Conservation (phyloP, 2,113 vertebrate species). For the Cyprinodon variegatus region DNA sequence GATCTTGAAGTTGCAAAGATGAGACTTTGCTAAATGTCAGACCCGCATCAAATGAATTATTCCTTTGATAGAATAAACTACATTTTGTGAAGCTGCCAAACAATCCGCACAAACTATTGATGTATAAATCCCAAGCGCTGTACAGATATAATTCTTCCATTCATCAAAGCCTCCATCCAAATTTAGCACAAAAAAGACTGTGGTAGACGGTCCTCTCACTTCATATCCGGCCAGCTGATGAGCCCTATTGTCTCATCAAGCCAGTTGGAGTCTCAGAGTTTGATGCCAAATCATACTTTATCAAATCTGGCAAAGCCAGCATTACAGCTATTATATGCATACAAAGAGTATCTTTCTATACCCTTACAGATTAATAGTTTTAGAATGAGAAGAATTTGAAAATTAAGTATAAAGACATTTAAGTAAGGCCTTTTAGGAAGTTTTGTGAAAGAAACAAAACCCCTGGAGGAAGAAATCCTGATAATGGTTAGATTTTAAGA, state of each 20-base stretch:
- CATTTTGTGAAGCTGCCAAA: not conserved
- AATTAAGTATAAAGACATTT: not conserved
- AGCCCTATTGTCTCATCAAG: slow-evolving; percentile 9
- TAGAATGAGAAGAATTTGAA: not conserved
- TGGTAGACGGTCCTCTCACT: slow-evolving; percentile 7
- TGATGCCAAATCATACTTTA: slow-evolving; percentile 3
- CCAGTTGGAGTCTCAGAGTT: slow-evolving; percentile 4
- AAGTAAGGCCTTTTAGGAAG: not conserved
- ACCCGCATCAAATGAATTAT: not conserved
- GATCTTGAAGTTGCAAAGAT: slow-evolving; percentile 2
- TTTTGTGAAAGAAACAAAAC: not conserved
- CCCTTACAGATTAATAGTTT: not conserved
- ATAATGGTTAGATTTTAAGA: not conserved
- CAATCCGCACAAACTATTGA: not conserved
- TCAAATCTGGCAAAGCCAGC: slow-evolving; percentile 7
- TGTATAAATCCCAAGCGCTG: not conserved
- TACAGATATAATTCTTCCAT: not conserved
- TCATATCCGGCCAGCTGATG: slow-evolving; percentile 10
- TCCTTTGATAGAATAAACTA: slow-evolving; percentile 1
- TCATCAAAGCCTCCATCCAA: slow-evolving; percentile 14
- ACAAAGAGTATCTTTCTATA: slow-evolving; percentile 1
- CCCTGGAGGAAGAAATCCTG: not conserved
- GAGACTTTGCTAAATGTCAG: slow-evolving; percentile 9
- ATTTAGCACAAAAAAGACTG: slow-evolving; percentile 1
- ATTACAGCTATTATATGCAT: not conserved